Evolutionary conservation across 2,888 invertebrate genomes (phyloP).

Genomic region (Chrysolina americana): DNA sequence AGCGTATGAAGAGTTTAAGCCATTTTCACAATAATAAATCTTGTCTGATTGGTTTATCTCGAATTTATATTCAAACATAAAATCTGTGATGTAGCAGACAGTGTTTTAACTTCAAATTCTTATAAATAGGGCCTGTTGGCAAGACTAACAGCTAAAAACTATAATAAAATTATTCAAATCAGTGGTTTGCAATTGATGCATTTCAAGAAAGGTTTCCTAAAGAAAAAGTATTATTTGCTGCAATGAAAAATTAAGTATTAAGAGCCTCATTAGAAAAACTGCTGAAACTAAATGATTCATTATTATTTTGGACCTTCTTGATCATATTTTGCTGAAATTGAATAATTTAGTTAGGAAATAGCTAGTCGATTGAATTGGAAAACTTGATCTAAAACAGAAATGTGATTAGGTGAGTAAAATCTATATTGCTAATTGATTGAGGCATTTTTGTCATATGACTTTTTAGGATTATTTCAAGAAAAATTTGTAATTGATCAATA

Average conservation of each 20-base stretch:
- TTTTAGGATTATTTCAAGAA: neutral
- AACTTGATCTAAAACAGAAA: slow-evolving; percentile 50
- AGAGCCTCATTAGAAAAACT: slow-evolving; percentile 47
- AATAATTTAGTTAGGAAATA: slow-evolving; percentile 50
- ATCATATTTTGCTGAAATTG: slow-evolving; percentile 60
- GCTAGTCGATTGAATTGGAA: slow-evolving; percentile 22
- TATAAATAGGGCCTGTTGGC: neutral
- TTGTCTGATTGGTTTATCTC: neutral
- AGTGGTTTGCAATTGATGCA: slow-evolving; percentile 9
- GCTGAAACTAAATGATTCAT: slow-evolving; percentile 30
- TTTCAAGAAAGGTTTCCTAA: slow-evolving; percentile 53
- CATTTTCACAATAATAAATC: no score
- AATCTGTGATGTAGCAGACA: slow-evolving; percentile 19
- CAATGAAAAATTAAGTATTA: slow-evolving; percentile 59
- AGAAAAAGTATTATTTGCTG: slow-evolving; percentile 60
- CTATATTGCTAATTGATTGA: slow-evolving; percentile 21
- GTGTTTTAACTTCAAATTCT: neutral
- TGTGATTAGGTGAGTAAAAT: slow-evolving; percentile 46
- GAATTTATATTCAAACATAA: neutral
- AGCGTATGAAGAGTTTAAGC: no score
- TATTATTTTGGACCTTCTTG: slow-evolving; percentile 43
- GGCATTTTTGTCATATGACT: neutral
- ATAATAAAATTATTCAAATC: slow-evolving; percentile 13
- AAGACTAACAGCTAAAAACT: slow-evolving; percentile 13
- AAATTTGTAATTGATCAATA: neutral